These are phyloP conservation scores for Ochropleura leucogaster DNA, from an alignment of 2,888 invertebrate species.

Conservation along the genomic window DNA sequence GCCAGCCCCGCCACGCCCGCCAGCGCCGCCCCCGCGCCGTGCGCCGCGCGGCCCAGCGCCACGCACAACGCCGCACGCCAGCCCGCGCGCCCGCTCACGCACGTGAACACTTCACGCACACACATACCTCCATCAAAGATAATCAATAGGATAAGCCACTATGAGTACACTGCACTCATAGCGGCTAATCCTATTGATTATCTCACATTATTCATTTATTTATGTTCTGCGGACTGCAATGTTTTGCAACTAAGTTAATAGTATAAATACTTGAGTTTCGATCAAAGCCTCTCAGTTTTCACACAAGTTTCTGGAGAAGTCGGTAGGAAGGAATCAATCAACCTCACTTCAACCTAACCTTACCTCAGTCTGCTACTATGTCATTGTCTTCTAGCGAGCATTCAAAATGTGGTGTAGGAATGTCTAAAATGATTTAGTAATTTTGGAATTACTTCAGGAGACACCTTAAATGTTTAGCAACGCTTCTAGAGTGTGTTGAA, in stretches of 20 bases:
- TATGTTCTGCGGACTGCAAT: neutral
- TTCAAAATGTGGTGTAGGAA: neutral
- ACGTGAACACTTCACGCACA: constrained; percentile 59
- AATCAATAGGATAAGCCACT: too few species aligned
- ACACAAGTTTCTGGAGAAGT: neutral
- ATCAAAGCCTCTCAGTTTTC: neutral
- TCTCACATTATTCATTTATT: too few species aligned
- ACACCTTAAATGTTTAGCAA: neutral
- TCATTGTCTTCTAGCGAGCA: neutral
- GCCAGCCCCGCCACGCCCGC: constrained; percentile 82
- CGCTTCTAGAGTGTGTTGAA: neutral
- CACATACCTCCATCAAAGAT: neutral
- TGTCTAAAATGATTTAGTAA: neutral
- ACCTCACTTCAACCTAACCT: too few species aligned
- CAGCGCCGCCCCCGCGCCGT: constrained; percentile 81
- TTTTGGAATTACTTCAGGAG: neutral
- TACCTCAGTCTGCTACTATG: neutral
- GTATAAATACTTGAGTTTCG: neutral
- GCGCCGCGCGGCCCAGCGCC: constrained; percentile 74
- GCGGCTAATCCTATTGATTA: too few species aligned
- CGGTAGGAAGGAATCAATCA: neutral
- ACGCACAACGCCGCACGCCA: constrained; percentile 69
- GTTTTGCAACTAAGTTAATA: neutral
- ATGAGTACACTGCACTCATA: too few species aligned
- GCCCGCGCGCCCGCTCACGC: constrained; percentile 61